Conservation (phyloP, 2,797 vertebrate species). For the Scleropages formosus region DNA sequence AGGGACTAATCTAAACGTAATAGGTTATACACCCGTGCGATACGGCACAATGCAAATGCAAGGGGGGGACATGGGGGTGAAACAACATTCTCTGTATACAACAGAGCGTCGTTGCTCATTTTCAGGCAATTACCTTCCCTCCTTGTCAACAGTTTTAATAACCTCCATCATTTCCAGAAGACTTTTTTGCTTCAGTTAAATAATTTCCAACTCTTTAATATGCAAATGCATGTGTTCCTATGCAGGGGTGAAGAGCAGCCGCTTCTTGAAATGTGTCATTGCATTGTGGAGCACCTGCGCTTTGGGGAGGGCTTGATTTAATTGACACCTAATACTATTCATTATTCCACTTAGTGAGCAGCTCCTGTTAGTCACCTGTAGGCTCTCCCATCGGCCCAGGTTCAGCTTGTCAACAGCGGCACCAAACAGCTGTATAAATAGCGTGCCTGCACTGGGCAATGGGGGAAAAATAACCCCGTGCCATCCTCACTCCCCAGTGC, state of each 20-base stretch:
- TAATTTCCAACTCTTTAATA: constrained; percentile 97
- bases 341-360: constrained; percentile 99
- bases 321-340: constrained; percentile 99
- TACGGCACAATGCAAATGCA: constrained; percentile 85
- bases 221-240: constrained; percentile 93
- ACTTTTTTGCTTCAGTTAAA: constrained; percentile 96
- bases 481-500: not conserved
- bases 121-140: constrained; percentile 99
- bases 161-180: constrained; percentile 96
- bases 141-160: constrained; percentile 99
- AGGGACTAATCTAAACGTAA: constrained; percentile 99
- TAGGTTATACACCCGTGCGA: constrained; percentile 99
- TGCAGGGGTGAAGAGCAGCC: constrained; percentile 96
- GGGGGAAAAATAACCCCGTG: constrained; percentile 41
- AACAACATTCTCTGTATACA: constrained; percentile 88
- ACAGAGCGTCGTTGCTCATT: constrained; percentile 98
- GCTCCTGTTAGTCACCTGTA: constrained; percentile 94
- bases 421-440: constrained; percentile 80
- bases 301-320: constrained; percentile 91
- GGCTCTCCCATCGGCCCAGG: constrained; percentile 73
- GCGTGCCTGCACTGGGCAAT: constrained; percentile 31
- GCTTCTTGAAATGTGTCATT: constrained; percentile 92
- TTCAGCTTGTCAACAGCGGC: constrained; percentile 79
- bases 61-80: not conserved
- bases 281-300: constrained; percentile 98